phyloP scores from a whole-genome alignment of 1,140 invertebrate genomes.

The Planococcus citri region DNA sequence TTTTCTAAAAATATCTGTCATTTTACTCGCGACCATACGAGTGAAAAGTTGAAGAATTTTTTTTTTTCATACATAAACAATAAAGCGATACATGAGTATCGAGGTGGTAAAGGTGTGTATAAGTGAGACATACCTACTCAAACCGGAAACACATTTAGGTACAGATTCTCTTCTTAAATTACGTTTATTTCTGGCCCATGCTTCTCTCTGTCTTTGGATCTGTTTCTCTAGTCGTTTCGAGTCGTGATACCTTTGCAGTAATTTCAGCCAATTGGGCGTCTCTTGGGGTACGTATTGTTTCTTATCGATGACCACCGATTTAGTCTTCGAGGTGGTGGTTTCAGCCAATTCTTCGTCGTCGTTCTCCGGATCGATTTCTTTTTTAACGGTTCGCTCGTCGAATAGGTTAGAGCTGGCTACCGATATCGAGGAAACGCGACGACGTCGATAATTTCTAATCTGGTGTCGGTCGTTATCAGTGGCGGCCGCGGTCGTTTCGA shows the following conservation, averaged over 20 bases:
- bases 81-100: too few relatives aligned
- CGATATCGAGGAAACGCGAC: too few relatives aligned
- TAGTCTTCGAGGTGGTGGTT: too few relatives aligned
- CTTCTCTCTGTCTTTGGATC: constrained; percentile 23
- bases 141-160: background rate
- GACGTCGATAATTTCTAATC: too few relatives aligned
- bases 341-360: too few relatives aligned
- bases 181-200: constrained; percentile 41
- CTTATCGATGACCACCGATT: background rate
- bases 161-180: constrained; percentile 31
- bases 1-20: too few relatives aligned
- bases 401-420: too few relatives aligned
- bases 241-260: constrained; percentile 1
- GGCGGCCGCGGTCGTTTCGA: background rate
- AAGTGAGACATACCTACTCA: constrained; percentile 11
- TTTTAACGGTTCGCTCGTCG: background rate
- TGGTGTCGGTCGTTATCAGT: background rate
- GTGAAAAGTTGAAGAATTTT: too few relatives aligned
- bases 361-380: too few relatives aligned
- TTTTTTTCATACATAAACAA: too few relatives aligned
- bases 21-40: too few relatives aligned
- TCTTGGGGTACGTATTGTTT: constrained; percentile 23
- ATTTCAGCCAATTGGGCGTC: constrained; percentile 15
- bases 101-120: too few relatives aligned
- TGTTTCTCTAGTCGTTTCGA: constrained; percentile 25